phyloP scores from a whole-genome alignment of 2,888 invertebrate species.

The Agonopterix arenella region DNA sequence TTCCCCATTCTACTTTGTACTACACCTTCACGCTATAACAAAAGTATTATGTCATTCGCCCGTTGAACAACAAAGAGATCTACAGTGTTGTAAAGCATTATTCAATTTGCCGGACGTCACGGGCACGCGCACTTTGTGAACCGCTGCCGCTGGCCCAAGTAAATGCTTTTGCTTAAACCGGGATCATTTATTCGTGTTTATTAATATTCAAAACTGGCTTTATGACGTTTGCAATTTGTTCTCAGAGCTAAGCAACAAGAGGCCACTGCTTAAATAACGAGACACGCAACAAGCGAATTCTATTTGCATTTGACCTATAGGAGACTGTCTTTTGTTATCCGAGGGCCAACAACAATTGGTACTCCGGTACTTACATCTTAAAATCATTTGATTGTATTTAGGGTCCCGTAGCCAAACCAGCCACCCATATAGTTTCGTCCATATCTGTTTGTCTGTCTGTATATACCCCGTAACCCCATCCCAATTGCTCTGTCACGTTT shows the following conservation, averaged over 20 bases:
- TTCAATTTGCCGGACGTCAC: constrained; percentile 38
- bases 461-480: too few species aligned
- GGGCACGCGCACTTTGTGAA: constrained; percentile 39
- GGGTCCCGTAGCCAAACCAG: too few species aligned
- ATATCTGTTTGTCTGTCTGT: too few species aligned
- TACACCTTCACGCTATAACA: constrained; percentile 17
- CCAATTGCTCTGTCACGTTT: too few species aligned
- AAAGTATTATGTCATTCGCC: constrained; percentile 7
- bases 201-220: constrained; percentile 62
- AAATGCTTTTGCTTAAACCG: constrained; percentile 37
- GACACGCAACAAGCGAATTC: constrained; percentile 61
- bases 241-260: constrained; percentile 46
- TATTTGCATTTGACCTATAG: constrained; percentile 70
- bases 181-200: constrained; percentile 56
- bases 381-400: too few species aligned
- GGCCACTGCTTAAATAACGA: constrained; percentile 39
- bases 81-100: constrained; percentile 16
- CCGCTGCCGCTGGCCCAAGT: constrained; percentile 34
- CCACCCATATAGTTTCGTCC: too few species aligned
- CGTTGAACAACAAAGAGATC: constrained; percentile 2
- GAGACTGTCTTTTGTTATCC: constrained; percentile 40
- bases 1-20: constrained; percentile 33
- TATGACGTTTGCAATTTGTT: constrained; percentile 64
- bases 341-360: constrained; percentile 14
- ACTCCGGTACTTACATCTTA: too few species aligned